Percentiles rank a stretch among this genome's conserved stretches.
phyloP scores from a whole-genome alignment of 2,113 vertebrate genomes.

The Nannobrachium achirus region DNA sequence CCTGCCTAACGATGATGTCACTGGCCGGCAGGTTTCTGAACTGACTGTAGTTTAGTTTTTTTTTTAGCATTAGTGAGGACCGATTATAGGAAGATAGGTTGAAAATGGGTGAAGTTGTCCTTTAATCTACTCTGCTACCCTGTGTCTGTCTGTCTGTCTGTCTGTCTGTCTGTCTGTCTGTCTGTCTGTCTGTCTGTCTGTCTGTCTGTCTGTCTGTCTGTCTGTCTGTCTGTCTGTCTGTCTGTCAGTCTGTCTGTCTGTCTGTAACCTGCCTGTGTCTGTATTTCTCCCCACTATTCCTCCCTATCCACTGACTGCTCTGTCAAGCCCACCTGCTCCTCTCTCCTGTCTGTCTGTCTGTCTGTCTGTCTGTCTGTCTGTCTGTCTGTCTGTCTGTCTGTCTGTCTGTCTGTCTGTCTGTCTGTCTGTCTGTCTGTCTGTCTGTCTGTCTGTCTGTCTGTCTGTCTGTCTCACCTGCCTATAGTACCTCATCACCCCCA shows the following conservation, averaged over 20 bases:
- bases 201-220: constrained; percentile 14
- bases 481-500: too few relatives aligned
- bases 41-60: too few relatives aligned
- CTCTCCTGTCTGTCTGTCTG: constrained; percentile 15
- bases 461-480: too few relatives aligned
- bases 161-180: not conserved
- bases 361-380: constrained; percentile 19
- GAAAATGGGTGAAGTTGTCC: too few relatives aligned
- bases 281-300: constrained; percentile 5
- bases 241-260: too few relatives aligned
- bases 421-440: not conserved
- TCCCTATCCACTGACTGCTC: too few relatives aligned
- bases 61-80: too few relatives aligned
- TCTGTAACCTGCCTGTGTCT: not conserved
- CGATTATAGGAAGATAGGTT: too few relatives aligned
- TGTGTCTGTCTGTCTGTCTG: constrained; percentile 6
- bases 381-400: not conserved
- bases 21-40: too few relatives aligned
- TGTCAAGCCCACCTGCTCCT: too few relatives aligned
- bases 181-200: not conserved
- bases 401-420: not conserved
- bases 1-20: too few relatives aligned
- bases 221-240: not conserved
- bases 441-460: not conserved
- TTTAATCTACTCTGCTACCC: too few relatives aligned